Conservation (phyloP, 2,113 vertebrate species). For the Caranx melampygus region DNA sequence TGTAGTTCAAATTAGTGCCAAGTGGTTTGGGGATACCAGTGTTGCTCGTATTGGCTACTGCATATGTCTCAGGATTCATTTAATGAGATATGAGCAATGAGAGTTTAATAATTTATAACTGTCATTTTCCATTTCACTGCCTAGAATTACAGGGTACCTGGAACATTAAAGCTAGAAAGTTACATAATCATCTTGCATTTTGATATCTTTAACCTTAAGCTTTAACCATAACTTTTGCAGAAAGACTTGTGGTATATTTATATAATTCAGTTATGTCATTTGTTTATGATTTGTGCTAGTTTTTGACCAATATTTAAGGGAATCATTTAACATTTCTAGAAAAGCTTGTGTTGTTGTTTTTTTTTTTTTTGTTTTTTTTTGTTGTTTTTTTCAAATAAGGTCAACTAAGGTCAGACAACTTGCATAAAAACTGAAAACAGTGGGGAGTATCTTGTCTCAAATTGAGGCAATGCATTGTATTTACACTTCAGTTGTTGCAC, state of each 20-base stretch:
- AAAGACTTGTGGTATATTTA: too few species aligned
- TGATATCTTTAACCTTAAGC: neutral
- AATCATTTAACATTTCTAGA: neutral
- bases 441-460: neutral
- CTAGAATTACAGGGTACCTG: neutral
- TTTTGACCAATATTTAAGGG: neutral
- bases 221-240: too few species aligned
- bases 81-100: neutral
- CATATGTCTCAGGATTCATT: constrained; percentile 4
- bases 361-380: too few species aligned
- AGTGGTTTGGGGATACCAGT: constrained; percentile 1
- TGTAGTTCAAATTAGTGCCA: constrained; percentile 25
- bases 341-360: neutral
- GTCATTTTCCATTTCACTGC: too few species aligned
- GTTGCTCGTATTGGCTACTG: neutral
- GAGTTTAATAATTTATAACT: neutral
- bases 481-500: neutral
- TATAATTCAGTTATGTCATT: too few species aligned
- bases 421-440: neutral
- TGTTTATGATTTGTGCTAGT: too few species aligned
- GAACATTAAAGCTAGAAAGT: constrained; percentile 4
- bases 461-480: too few species aligned
- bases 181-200: neutral
- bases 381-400: too few species aligned
- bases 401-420: too few species aligned